phyloP scores from a whole-genome alignment of 2,113 vertebrate genomes.

The Calidris pugnax region DNA sequence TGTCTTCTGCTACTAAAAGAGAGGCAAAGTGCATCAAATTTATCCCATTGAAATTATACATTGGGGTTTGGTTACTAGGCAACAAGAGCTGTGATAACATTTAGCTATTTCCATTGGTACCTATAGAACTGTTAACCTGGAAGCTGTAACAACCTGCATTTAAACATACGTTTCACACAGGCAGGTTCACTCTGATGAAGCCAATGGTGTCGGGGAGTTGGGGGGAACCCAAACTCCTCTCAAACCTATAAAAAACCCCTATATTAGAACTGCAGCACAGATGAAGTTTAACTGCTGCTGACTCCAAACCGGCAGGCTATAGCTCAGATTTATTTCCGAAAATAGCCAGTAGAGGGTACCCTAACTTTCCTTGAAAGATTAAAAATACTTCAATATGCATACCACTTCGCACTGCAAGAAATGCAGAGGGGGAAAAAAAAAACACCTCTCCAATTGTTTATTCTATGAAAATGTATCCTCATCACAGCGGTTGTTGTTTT shows the following conservation, averaged over 20 bases:
- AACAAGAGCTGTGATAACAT: constrained; percentile 7
- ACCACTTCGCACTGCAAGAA: neutral
- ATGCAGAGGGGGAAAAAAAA: neutral
- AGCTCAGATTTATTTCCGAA: neutral
- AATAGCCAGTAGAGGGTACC: constrained; percentile 47
- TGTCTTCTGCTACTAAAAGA: neutral
- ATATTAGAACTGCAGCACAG: neutral
- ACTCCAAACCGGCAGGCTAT: neutral
- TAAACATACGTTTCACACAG: neutral
- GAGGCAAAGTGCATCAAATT: neutral
- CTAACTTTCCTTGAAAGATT: neutral
- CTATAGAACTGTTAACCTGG: neutral
- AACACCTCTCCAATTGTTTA: neutral
- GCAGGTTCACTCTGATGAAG: neutral
- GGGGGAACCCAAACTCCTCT: neutral
- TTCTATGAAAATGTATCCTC: neutral
- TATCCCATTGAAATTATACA: neutral
- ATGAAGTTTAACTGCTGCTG: neutral
- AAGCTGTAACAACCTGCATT: neutral
- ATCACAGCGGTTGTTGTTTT: neutral
- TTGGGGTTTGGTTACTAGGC: constrained; percentile 38
- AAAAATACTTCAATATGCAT: neutral
- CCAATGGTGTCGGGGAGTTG: too few relatives aligned
- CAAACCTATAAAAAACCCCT: neutral
- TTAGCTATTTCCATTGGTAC: neutral